Evolutionary conservation across 2,888 invertebrate species (phyloP).

Genomic region (Chaitophorus viminalis): DNA sequence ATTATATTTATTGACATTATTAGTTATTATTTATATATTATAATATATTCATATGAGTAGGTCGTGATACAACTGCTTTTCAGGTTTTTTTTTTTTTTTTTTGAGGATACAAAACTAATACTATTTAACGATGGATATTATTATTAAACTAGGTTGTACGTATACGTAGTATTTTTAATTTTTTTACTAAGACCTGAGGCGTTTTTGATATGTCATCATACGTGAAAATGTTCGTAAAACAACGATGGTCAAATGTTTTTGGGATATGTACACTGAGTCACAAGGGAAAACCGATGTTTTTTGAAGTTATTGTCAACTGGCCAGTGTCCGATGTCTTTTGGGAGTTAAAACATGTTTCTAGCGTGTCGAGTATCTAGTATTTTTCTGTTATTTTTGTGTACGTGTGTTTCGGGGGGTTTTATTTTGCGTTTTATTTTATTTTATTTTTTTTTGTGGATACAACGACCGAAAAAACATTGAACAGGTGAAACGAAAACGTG

Average conservation of each 20-base stretch:
- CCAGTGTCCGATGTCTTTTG: constrained; percentile 3
- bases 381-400: not conserved
- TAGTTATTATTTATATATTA: too few species aligned
- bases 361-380: constrained; percentile 24
- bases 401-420: not conserved
- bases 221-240: not conserved
- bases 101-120: too few species aligned
- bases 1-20: too few species aligned
- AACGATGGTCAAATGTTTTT: not conserved
- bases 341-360: constrained; percentile 45
- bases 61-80: too few species aligned
- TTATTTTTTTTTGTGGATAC: not conserved
- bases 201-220: not conserved
- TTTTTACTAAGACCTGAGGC: too few species aligned
- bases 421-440: too few species aligned
- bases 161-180: too few species aligned
- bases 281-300: constrained; percentile 19
- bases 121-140: too few species aligned
- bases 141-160: too few species aligned
- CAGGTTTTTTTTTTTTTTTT: too few species aligned
- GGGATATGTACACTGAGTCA: not conserved
- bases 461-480: not conserved
- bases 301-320: constrained; percentile 41
- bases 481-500: not conserved
- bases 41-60: too few species aligned